Evolutionary conservation across 2,888 invertebrate species (phyloP).

Genomic region (Brenthis daphne): DNA sequence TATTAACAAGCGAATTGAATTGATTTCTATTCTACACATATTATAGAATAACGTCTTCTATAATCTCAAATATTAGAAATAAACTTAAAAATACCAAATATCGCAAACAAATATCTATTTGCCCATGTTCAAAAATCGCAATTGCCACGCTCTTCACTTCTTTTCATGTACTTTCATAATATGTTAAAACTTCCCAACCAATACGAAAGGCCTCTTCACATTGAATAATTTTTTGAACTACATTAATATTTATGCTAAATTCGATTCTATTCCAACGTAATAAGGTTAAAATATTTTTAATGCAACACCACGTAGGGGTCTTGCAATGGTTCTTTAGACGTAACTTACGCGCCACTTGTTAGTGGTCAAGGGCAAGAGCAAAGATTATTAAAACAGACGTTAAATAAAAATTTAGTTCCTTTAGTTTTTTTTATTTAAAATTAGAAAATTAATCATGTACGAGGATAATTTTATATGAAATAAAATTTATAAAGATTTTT

Average conservation of each 20-base stretch:
- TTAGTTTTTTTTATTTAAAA: too few species aligned
- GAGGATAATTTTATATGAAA: too few species aligned
- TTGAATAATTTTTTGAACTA: not conserved
- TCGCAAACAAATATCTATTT: too few species aligned
- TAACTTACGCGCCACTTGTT: conserved; percentile 25
- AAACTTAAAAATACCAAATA: too few species aligned
- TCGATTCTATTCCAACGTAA: conserved; percentile 17
- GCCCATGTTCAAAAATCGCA: not conserved
- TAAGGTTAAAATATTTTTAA: conserved; percentile 6
- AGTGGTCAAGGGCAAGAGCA: conserved; percentile 31
- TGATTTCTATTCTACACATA: too few species aligned
- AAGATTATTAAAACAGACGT: conserved; percentile 25
- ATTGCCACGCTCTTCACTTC: not conserved
- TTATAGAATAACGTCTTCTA: too few species aligned
- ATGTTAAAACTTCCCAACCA: not conserved
- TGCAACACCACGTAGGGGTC: conserved; percentile 12
- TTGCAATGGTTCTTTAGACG: conserved; percentile 22
- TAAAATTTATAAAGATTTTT: too few species aligned
- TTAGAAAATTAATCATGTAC: too few species aligned
- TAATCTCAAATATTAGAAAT: too few species aligned
- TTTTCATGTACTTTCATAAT: conserved; percentile 3
- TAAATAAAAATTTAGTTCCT: not conserved
- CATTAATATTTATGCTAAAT: not conserved
- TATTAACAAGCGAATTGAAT: too few species aligned
- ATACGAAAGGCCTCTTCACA: not conserved